Evolutionary conservation across 2,797 vertebrate genomes (phyloP), one percentile per base, ranked within the genome.

Genomic region (Nyctalus aviator): DNA sequence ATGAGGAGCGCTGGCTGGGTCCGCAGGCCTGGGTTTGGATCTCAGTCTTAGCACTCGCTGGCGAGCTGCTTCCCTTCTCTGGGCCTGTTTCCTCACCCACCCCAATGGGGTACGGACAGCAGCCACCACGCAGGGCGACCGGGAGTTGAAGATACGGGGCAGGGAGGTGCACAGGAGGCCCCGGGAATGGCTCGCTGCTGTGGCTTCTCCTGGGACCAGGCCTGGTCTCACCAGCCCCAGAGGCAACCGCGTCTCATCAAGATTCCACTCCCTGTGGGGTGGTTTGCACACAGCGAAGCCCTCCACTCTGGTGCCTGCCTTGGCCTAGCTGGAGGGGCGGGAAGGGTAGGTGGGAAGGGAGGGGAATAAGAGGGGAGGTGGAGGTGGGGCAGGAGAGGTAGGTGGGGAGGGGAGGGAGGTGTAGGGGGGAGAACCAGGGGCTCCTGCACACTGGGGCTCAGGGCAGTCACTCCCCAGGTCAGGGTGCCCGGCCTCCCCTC

Each of bases 401-500:
- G 18, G 7, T 53, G 6, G 50, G 8, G 53, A 55, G 20, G 20
- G 6, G 53, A 21, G 20, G 53, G 20, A 59, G 18, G 46, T 21
- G 8, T n/a, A 14, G 20, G 1, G 4, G 5, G 9, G 13, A 41
- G 62, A 86, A n/a, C 9, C 0, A 0, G 73, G 0, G 1, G 4
- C 35, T 44, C 17, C 72, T 20, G 9, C 35, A 59, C n/a, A 27
- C 25, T 0, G 37, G 69, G 46, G 23, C n/a, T n/a, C 59, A 14
- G 46, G 64, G 64, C 53, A 41, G 17, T 21, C 20, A 12, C 14
- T 9, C 30, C 55, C 75, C 59, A 35, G 55, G 21, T 50, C 75
- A 3, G 6, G 8, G 55, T 25, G 20, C 18, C 86, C 1, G 25
- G 57, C 35, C 88, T 79, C 35, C 66, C 55, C 13, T n/a, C 57